Percentiles rank a stretch among this genome's conserved stretches.
Conservation (phyloP, 2,888 invertebrate species). For the Dermolepida albohirtum region DNA sequence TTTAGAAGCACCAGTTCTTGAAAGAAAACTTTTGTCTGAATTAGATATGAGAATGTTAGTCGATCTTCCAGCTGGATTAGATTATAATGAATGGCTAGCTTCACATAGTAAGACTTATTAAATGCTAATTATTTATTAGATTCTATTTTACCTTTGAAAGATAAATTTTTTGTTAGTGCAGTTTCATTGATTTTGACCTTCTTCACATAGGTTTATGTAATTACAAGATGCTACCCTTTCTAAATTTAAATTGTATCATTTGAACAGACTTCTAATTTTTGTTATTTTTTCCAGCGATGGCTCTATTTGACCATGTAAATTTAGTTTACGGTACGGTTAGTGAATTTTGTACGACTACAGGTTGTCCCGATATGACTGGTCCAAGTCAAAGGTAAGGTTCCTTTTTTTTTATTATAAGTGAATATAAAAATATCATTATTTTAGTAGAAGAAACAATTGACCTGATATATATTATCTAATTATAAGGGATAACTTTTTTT, state of each 20-base stretch:
- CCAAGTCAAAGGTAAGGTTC: conserved; percentile 86
- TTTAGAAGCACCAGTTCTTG: conserved; percentile 93
- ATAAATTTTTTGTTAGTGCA: too few relatives aligned
- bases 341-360: conserved; percentile 96
- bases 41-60: conserved; percentile 94
- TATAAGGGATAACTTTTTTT: background rate
- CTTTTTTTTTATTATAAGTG: background rate
- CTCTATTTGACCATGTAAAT: conserved; percentile 99
- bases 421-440: too few relatives aligned
- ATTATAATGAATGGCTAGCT: conserved; percentile 99
- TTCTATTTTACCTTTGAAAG: too few relatives aligned
- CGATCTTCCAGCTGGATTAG: conserved; percentile 93
- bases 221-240: too few relatives aligned
- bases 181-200: too few relatives aligned
- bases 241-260: too few relatives aligned
- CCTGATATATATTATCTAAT: background rate
- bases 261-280: conserved; percentile 12
- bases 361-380: conserved; percentile 97
- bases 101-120: conserved; percentile 88
- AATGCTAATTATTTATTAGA: conserved; percentile 7
- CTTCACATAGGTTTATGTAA: too few relatives aligned
- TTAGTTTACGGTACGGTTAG: conserved; percentile 98
- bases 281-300: conserved; percentile 77
- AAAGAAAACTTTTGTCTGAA: conserved; percentile 89
- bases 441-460: background rate